Evolutionary conservation across 2,888 invertebrate genomes (phyloP), one percentile per base, ranked within the genome.

Genomic region (Hyposoter dolosus): DNA sequence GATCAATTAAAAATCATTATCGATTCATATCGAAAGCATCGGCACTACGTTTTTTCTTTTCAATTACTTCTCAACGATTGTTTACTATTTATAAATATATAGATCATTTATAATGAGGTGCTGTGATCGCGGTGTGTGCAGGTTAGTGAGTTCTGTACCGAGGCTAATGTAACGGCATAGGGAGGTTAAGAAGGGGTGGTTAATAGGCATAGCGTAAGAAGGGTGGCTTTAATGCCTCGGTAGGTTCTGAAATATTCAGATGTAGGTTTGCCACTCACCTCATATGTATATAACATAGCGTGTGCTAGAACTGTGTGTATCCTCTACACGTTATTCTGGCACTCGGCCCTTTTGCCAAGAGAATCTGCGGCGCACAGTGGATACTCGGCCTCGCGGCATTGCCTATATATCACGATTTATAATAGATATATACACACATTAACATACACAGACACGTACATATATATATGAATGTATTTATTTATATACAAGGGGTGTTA

Each of bases 151-250:
- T 85, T 66, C 56, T 82, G 75, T 32, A 23, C 69, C 47, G 50
- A 78, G 45, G 50, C 74, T 75, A 68, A 68, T 47, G 77, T 56
- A 53, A 80, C 72, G 53, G 71, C 32, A 19, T n/a, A 15, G 68
- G n/a, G 35, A 23, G 50, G 40, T 47, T 23, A 45, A 23, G 45
- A 45, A 56, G 75, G 75, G 86, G 92, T 92, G 93, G 92, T 93
- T 94, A 93, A 93, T 94, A 93, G 92, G 92, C 90, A 91, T 91
- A 56, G 83, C 90, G 91, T 92, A 93, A 93, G 93, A 93, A 93
- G 94, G 94, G 94, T 93, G 90, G 92, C 92, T 92, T 93, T 93
- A 93, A 93, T 92, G 92, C 90, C 91, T 90, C 91, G 90, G 90
- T 90, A 89, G 90, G 78, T 88, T 88, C 90, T 94, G 91, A 94